Base-by-base conservation (phyloP, 1,140 invertebrate genomes). In the Ylistrum balloti region DNA sequence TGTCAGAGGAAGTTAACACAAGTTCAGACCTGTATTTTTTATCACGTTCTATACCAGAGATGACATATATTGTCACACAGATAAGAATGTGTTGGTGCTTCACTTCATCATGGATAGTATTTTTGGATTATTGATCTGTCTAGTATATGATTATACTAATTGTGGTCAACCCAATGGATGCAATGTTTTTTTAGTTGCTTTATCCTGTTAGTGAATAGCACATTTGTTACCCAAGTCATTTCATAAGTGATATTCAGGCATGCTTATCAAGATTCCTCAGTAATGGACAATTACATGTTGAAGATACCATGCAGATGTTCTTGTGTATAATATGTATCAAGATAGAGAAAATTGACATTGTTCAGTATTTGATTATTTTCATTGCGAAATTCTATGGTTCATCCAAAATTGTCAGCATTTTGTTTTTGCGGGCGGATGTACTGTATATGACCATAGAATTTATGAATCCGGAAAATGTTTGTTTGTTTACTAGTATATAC, bases 381-480 rank as follows among this genome's bases (percentile, higher is more conserved):
- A 20, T 48, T 20, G 20, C 45, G 11, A 48, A 48, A 48, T 48
- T 48, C 45, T 48, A 48, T 48, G 45, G 45, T 48, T 48, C 15
- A 20, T 22, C 45, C 45, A 48, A 48, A 48, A 48, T 48, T 48
- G 45, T 48, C 45, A 48, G 45, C 11, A 48, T 48, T 48, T 48
- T 48, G 45, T 48, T 48, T 48, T 48, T 48, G 45, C 45, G 45
- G 45, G 45, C 45, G 45, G 45, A 48, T 48, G 45, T 48, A 48
- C 45, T 48, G n/a, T n/a, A n/a, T n/a, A n/a, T n/a, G n/a, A n/a
- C n/a, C n/a, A n/a, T n/a, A n/a, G n/a, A n/a, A n/a, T 48, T 17
- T 48, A 48, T 48, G 45, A 48, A 17, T 48, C 45, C 45, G 45
- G 45, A 48, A 48, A 48, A 48, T 48, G 15, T 48, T 48, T 17